Percentiles rank a stretch among this genome's conserved stretches.
These are phyloP conservation scores for Oreochromis tanganicae DNA, from an alignment of 2,113 vertebrate genomes.

Conservation along the genomic window DNA sequence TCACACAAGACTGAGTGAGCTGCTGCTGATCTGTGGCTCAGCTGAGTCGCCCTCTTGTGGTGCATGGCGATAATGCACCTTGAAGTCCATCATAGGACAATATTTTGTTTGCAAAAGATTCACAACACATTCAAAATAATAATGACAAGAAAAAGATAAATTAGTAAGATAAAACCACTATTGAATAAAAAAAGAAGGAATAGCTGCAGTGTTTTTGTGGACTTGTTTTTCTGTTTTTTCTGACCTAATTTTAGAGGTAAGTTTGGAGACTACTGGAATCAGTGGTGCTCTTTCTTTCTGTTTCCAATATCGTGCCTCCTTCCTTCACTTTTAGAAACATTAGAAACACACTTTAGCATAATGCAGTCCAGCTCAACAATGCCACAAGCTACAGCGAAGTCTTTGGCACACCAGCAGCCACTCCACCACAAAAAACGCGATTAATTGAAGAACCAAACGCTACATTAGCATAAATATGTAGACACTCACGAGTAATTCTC, in stretches of 20 bases:
- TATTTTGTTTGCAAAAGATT: neutral
- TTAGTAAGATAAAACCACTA: neutral
- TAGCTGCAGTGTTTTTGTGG: neutral
- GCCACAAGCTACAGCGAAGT: neutral
- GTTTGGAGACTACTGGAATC: neutral
- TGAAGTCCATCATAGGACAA: rapidly evolving
- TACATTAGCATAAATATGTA: neutral
- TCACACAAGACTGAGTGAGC: neutral
- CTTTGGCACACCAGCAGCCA: rapidly evolving
- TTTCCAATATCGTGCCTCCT: neutral
- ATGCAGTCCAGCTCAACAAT: neutral
- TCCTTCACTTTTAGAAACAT: conserved; percentile 13
- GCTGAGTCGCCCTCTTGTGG: conserved; percentile 63
- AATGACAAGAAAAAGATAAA: neutral
- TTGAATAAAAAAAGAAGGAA: neutral
- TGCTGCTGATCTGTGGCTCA: neutral
- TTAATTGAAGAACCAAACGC: neutral
- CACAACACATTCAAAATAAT: neutral
- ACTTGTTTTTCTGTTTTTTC: neutral
- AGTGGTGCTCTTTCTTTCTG: neutral
- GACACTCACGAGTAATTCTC: neutral
- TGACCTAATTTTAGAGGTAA: neutral
- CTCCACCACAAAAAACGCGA: neutral
- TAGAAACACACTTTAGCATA: neutral
- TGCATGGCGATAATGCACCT: neutral